A percentile compares a stretch with the other conserved stretches of the same genome.
These are phyloP conservation scores for Drosophila hydei DNA, from an alignment of 1,140 invertebrate species.

Conservation along the genomic window DNA sequence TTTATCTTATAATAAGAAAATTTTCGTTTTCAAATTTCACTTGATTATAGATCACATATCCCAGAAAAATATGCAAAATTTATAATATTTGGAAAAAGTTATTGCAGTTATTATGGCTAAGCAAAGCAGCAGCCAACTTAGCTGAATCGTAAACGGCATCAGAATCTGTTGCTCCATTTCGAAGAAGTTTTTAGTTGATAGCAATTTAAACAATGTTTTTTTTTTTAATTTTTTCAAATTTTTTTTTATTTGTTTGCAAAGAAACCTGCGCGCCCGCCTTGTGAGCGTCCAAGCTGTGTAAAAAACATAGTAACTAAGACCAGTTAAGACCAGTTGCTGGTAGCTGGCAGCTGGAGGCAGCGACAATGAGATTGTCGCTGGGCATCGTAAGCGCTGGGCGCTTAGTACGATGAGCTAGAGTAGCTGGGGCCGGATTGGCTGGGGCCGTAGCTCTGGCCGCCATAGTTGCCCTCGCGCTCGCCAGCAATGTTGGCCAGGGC, in stretches of 20 bases:
- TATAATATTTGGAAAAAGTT: too few relatives aligned
- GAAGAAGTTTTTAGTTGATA: too few relatives aligned
- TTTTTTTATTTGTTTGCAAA: slow-evolving; percentile 77
- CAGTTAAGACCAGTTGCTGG: slow-evolving; percentile 27
- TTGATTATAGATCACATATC: not conserved
- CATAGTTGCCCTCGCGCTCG: slow-evolving; percentile 59
- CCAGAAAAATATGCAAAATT: not conserved
- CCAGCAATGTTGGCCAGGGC: slow-evolving; percentile 74
- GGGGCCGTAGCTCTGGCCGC: slow-evolving; percentile 47
- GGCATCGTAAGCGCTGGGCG: slow-evolving; percentile 12
- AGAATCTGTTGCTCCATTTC: too few relatives aligned
- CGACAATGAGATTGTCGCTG: slow-evolving; percentile 2
- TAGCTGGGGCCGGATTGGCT: slow-evolving; percentile 52
- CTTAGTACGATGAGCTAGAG: slow-evolving; percentile 58
- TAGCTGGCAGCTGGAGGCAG: slow-evolving; percentile 38
- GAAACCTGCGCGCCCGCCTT: slow-evolving; percentile 54
- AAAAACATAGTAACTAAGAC: slow-evolving; percentile 64
- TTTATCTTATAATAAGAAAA: not conserved
- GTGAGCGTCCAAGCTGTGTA: slow-evolving; percentile 55
- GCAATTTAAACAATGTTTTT: too few relatives aligned
- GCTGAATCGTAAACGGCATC: too few relatives aligned
- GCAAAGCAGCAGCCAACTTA: too few relatives aligned
- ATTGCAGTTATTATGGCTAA: too few relatives aligned
- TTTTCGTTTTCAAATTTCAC: not conserved
- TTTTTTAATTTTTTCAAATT: slow-evolving; percentile 48